These are phyloP conservation scores for Dicrostonyx torquatus DNA, from an alignment of 2,797 vertebrate species.

Conservation along the genomic window DNA sequence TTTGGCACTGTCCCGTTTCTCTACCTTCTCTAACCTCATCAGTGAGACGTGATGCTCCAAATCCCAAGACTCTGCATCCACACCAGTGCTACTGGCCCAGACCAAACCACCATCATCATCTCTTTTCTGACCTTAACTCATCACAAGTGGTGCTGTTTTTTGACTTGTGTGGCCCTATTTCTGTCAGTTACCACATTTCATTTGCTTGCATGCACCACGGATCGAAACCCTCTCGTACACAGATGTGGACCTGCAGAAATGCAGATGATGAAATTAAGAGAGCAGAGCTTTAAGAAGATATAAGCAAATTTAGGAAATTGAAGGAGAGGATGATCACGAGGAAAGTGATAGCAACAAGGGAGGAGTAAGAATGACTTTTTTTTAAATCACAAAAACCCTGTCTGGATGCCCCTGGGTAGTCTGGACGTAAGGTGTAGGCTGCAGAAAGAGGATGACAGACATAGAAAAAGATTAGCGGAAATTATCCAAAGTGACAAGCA, in stretches of 20 bases:
- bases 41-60: neutral
- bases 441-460: neutral
- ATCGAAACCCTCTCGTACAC: neutral
- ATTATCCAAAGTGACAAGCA: neutral
- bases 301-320: neutral
- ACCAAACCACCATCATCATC: neutral
- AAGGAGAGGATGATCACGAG: neutral
- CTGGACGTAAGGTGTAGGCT: neutral
- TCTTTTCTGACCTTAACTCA: neutral
- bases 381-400: neutral
- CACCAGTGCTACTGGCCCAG: neutral
- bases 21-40: neutral
- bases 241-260: neutral
- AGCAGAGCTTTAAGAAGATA: neutral
- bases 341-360: neutral
- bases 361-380: neutral
- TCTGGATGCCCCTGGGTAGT: neutral
- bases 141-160: neutral
- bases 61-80: neutral
- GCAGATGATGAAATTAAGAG: neutral
- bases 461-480: neutral
- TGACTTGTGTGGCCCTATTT: neutral
- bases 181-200: neutral
- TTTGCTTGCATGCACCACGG: neutral
- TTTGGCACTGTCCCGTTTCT: neutral